Conservation (phyloP, 2,113 vertebrate genomes). For the Rhodinocichla rosea region DNA sequence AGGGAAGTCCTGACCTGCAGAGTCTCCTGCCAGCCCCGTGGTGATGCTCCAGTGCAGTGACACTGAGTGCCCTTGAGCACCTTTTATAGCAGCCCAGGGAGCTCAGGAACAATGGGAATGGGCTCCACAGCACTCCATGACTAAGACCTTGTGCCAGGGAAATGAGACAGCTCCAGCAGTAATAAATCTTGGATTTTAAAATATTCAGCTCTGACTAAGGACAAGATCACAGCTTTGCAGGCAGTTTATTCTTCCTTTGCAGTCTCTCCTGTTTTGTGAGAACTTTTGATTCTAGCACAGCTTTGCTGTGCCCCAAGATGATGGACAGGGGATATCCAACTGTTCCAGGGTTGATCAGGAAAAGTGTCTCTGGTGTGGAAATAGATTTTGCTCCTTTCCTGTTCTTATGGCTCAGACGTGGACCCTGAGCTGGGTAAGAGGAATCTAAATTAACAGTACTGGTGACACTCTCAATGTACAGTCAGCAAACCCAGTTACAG, state of each 20-base stretch:
- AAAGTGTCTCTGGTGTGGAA: background rate
- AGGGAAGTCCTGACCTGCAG: background rate
- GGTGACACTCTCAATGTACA: background rate
- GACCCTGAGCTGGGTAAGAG: background rate
- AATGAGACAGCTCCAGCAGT: background rate
- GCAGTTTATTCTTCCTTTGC: background rate
- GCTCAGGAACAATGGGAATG: background rate
- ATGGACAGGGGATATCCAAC: background rate
- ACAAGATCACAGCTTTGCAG: background rate
- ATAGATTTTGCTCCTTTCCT: background rate
- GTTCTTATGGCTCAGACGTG: background rate
- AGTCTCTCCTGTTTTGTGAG: background rate
- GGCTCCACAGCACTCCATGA: background rate
- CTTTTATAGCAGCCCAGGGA: conserved; percentile 53
- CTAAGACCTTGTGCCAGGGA: background rate
- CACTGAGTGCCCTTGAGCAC: background rate
- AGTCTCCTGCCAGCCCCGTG: background rate
- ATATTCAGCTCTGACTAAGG: background rate
- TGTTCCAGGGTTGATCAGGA: background rate
- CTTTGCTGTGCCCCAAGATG: background rate
- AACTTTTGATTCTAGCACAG: background rate
- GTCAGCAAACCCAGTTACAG: background rate
- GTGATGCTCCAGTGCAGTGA: background rate
- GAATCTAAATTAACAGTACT: background rate
- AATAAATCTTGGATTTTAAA: background rate